Evolutionary conservation across 2,888 invertebrate species (phyloP).

Genomic region (Orchesellides sinensis): DNA sequence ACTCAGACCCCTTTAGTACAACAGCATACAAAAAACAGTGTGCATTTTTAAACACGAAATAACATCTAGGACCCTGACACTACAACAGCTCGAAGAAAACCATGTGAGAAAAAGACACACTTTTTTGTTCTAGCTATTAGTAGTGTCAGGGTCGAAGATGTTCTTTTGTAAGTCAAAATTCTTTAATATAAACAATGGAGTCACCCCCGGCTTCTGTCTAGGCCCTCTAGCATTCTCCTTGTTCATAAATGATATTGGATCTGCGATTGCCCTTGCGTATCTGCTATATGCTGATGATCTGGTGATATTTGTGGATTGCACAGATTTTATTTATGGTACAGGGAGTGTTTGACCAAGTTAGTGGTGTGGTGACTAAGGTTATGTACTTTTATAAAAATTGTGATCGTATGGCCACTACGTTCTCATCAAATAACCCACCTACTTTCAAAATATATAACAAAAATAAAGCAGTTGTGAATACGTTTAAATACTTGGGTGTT

Average conservation of each 20-base stretch:
- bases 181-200: background rate
- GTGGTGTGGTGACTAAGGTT: slow-evolving; percentile 37
- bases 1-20: too few species aligned
- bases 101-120: too few species aligned
- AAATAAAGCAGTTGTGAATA: slow-evolving; percentile 9
- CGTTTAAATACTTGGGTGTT: slow-evolving; percentile 42
- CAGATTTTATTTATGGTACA: slow-evolving; percentile 2
- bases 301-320: slow-evolving; percentile 12
- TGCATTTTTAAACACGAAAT: too few species aligned
- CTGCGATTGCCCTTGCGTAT: background rate
- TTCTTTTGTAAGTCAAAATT: too few species aligned
- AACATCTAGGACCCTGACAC: too few species aligned
- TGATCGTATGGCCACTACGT: background rate
- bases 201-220: slow-evolving; percentile 7
- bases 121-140: too few species aligned
- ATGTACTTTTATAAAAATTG: slow-evolving; percentile 36
- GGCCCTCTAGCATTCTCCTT: background rate
- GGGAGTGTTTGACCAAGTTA: background rate
- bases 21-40: too few species aligned
- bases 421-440: background rate
- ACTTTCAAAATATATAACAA: background rate
- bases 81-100: too few species aligned
- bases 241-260: slow-evolving; percentile 34
- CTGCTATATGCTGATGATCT: slow-evolving; percentile 31
- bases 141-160: too few species aligned